Conservation (phyloP, 2,888 invertebrate species). For the Agrochola litura region DNA sequence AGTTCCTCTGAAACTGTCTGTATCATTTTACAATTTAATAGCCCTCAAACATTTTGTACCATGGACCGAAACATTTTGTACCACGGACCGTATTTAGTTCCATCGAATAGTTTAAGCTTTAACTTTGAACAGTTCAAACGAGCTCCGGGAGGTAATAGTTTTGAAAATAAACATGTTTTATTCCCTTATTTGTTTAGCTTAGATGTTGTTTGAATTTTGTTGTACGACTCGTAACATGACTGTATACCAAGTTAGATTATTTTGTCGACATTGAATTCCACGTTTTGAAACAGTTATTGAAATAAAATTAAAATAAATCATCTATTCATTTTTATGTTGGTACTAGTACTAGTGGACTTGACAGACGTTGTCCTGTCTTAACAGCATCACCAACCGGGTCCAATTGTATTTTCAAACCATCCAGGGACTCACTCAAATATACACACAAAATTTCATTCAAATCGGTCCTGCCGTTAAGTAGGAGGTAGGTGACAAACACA, state of each 20-base stretch:
- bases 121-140: constrained; percentile 61
- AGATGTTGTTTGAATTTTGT: constrained; percentile 41
- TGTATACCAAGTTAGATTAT: constrained; percentile 9
- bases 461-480: no score
- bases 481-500: no score
- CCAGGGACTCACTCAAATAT: no score
- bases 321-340: neutral
- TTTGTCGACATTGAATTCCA: constrained; percentile 7
- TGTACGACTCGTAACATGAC: constrained; percentile 28
- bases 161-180: constrained; percentile 57
- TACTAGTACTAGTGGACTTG: neutral
- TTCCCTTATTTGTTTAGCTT: constrained; percentile 51
- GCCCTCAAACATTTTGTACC: constrained; percentile 35
- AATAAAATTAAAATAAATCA: no score
- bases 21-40: constrained; percentile 55
- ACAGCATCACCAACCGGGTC: no score
- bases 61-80: constrained; percentile 11
- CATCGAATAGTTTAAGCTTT: constrained; percentile 61
- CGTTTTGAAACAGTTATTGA: neutral
- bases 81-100: constrained; percentile 52
- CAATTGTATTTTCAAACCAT: no score
- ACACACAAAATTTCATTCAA: no score
- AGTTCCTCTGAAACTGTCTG: constrained; percentile 26
- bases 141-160: constrained; percentile 61
- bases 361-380: no score